Evolutionary conservation across 2,888 invertebrate species (phyloP).

Genomic region (Acanthosepion pharaonis): DNA sequence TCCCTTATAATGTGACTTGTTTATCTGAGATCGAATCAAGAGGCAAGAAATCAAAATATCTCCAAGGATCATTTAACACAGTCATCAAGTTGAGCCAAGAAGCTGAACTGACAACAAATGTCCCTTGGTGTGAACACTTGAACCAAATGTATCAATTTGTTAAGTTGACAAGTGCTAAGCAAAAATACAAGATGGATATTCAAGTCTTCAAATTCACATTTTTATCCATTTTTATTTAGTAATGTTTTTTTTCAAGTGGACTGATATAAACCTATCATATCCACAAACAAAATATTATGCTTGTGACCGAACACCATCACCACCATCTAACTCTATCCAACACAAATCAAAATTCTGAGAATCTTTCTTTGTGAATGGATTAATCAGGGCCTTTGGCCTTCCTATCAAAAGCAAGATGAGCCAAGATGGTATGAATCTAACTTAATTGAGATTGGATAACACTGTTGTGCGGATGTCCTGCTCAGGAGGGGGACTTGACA

Average conservation of each 20-base stretch:
- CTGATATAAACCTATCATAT: background rate
- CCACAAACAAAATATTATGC: background rate
- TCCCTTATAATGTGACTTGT: no score
- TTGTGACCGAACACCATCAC: background rate
- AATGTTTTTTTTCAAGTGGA: background rate
- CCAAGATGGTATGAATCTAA: conserved; percentile 33
- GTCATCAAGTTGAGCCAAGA: no score
- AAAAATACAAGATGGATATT: background rate
- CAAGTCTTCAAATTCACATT: background rate
- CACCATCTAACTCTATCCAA: background rate
- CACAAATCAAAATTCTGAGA: background rate
- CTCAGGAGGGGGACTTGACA: conserved; percentile 15
- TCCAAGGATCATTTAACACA: background rate
- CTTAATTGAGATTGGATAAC: conserved; percentile 17
- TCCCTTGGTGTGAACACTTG: background rate
- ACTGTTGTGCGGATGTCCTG: background rate
- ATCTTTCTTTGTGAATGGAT: background rate
- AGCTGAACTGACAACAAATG: no score
- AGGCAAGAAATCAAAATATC: background rate
- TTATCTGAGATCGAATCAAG: background rate
- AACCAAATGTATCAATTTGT: conserved; percentile 33
- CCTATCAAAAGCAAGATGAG: conserved; percentile 17
- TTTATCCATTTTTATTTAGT: background rate
- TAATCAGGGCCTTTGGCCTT: conserved; percentile 9
- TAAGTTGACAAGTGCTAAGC: background rate